These are phyloP conservation scores for Oreohelix idahoensis DNA, from an alignment of 1,140 invertebrate species.

Conservation along the genomic window DNA sequence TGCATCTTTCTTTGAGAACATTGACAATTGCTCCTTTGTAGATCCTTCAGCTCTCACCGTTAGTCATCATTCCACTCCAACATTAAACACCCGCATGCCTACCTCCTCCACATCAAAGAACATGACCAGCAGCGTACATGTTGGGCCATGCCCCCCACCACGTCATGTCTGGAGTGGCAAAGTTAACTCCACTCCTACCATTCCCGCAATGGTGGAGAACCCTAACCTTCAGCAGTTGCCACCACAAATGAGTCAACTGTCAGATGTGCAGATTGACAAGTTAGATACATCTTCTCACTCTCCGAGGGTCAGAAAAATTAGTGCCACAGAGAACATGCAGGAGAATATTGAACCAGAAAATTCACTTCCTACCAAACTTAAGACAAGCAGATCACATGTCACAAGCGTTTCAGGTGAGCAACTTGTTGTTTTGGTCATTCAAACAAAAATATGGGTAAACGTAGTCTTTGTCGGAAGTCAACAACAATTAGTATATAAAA, in stretches of 20 bases:
- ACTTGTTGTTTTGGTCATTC: too few relatives aligned
- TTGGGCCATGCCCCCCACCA: not conserved
- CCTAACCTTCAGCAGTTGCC: not conserved
- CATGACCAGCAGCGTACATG: not conserved
- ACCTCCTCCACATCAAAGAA: not conserved
- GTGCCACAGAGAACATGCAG: not conserved
- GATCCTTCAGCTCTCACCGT: not conserved
- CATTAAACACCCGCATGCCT: not conserved
- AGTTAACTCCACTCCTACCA: not conserved
- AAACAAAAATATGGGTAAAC: too few relatives aligned
- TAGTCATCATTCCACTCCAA: not conserved
- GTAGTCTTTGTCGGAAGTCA: too few relatives aligned
- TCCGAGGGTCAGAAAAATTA: not conserved
- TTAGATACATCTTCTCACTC: not conserved
- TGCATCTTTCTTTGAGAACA: not conserved
- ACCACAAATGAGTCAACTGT: not conserved
- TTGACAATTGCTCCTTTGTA: not conserved
- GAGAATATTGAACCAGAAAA: not conserved
- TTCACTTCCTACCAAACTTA: not conserved
- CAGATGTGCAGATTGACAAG: not conserved
- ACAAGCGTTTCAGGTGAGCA: not conserved
- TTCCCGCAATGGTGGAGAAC: not conserved
- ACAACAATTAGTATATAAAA: too few relatives aligned
- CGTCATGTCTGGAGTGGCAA: not conserved
- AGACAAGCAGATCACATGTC: not conserved